Evolutionary conservation across 2,888 invertebrate genomes (phyloP), one percentile per base, ranked within the genome.

Genomic region (Drosophila flavopinicola): DNA sequence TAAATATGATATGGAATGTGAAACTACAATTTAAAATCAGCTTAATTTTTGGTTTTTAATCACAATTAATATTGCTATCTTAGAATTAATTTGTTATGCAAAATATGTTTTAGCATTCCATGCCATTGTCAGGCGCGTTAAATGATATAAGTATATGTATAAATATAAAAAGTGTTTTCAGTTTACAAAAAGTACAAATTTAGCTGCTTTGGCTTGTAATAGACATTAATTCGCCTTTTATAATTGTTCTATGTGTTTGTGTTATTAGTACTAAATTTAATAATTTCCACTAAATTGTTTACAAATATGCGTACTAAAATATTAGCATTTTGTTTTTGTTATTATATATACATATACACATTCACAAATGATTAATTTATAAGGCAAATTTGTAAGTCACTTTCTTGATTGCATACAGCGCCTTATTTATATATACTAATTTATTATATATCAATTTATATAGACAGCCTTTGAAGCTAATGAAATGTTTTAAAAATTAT

Each of bases 31-130:
- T 10, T 9, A 24, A 52, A 41, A 13, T 48, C 52, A 45, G 57
- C 44, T 53, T 68, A 49, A 41, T n/a, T 32, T 37, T n/a, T 48
- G 1, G 11, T 11, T 38, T 76, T 63, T 61, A 75, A 80, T 80
- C 80, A 80, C 84, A 80, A 84, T 75, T 45, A 64, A 64, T 80
- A 80, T 80, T 80, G 84, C 79, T 75, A 60, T 61, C 75, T 79
- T 78, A 73, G 33, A 74, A 47, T 45, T 66, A 47, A 27, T 64
- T 61, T 49, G 29, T 63, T 65, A 29, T 39, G 59, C 71, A 74
- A 60, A 64, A 67, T 48, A 47, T 51, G 38, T 58, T 57, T 44
- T 37, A 69, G 69, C 57, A 63, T 32, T 48, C 15, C 56, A 59
- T 51, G 49, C 32, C 20, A 51, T 51, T 49, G 42, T 20, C 15